These are phyloP conservation scores for Todiramphus chloris DNA, from an alignment of 2,113 vertebrate species.

Conservation along the genomic window DNA sequence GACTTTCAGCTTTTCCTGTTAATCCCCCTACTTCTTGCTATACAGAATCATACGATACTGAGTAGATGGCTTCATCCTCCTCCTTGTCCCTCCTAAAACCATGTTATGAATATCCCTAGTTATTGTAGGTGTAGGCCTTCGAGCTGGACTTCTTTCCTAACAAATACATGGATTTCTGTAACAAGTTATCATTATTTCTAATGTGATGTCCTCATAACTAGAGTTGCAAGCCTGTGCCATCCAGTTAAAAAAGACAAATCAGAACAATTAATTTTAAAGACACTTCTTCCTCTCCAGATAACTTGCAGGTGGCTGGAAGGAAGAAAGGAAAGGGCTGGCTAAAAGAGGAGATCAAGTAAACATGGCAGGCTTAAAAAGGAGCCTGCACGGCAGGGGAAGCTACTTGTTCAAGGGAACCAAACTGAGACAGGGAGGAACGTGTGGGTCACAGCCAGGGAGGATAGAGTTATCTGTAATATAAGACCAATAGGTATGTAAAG, in stretches of 20 bases:
- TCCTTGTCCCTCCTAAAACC: not conserved
- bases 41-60: not conserved
- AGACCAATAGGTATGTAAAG: not conserved
- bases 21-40: not conserved
- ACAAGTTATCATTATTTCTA: not conserved
- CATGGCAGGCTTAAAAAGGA: not conserved
- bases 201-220: not conserved
- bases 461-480: not conserved
- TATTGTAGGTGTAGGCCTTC: not conserved
- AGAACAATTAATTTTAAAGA: not conserved
- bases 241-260: not conserved
- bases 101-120: not conserved
- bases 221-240: not conserved
- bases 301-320: not conserved
- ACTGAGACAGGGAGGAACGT: not conserved
- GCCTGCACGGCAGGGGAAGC: accelerated
- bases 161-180: not conserved
- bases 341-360: not conserved
- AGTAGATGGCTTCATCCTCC: not conserved
- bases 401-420: not conserved
- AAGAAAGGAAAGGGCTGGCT: not conserved
- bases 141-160: not conserved
- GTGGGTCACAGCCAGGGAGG: not conserved
- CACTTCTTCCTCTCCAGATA: not conserved
- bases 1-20: not conserved